Conservation (phyloP, 2,888 invertebrate species). For the Chrysolina haemoptera region DNA sequence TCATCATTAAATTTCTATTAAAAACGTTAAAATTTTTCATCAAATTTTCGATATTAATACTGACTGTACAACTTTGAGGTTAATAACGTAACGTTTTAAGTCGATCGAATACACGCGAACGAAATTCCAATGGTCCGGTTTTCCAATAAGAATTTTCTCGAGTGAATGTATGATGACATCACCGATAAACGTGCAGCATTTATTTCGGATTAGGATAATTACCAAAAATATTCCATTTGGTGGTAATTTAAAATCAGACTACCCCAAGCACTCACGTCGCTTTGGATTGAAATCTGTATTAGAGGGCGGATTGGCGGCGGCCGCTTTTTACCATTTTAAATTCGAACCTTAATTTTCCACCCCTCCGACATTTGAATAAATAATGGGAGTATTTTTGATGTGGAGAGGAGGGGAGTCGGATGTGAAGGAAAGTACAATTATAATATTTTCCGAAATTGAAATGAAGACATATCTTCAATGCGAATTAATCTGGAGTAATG, state of each 20-base stretch:
- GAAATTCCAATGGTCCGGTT: not conserved
- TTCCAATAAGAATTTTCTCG: not conserved
- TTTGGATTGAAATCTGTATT: constrained; percentile 44
- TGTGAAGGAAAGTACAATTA: not conserved
- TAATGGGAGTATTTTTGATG: constrained; percentile 65
- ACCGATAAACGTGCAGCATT: constrained; percentile 33
- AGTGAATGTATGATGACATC: constrained; percentile 8
- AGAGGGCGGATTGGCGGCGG: constrained; percentile 43
- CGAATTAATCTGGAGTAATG: not conserved
- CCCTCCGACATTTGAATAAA: constrained; percentile 64
- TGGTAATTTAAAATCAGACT: constrained; percentile 41
- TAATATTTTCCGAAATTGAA: not conserved
- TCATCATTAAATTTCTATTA: no score
- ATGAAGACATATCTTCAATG: not conserved
- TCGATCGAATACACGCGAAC: not conserved
- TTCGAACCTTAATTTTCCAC: constrained; percentile 61
- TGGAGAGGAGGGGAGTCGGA: constrained; percentile 44
- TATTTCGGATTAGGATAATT: constrained; percentile 35
- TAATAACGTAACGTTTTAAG: no score
- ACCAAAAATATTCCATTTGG: constrained; percentile 39
- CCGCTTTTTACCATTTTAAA: constrained; percentile 61
- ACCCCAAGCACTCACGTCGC: constrained; percentile 40
- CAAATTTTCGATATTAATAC: no score
- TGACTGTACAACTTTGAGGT: no score
- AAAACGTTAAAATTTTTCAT: no score